These are phyloP conservation scores for Drosophila formosana DNA, from an alignment of 2,888 invertebrate genomes.

Conservation along the genomic window DNA sequence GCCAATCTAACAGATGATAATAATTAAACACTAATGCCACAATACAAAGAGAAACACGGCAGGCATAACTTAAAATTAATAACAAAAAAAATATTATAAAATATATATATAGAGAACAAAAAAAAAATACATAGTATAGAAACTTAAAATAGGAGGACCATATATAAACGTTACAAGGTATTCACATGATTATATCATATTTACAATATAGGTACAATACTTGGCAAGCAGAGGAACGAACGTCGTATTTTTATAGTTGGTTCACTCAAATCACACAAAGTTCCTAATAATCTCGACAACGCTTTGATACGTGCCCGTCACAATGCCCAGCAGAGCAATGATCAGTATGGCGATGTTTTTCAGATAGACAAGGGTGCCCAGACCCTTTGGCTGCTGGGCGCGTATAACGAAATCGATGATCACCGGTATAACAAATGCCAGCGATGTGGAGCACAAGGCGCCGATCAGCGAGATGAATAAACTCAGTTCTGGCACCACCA, in stretches of 20 bases:
- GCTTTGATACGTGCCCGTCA: constrained; percentile 91
- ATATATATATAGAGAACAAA: constrained; percentile 2
- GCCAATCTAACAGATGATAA: constrained; percentile 34
- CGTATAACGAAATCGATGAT: constrained; percentile 92
- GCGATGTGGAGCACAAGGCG: constrained; percentile 93
- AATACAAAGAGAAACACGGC: constrained; percentile 45
- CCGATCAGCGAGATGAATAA: constrained; percentile 96
- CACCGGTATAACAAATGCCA: constrained; percentile 95
- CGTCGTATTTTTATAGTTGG: not conserved
- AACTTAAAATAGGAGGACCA: constrained; percentile 54
- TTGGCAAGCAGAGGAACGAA: constrained; percentile 38
- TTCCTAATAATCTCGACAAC: constrained; percentile 86
- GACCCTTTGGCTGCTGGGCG: constrained; percentile 87
- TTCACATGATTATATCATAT: constrained; percentile 60
- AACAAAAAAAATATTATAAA: constrained; percentile 35
- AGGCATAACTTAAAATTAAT: constrained; percentile 49
- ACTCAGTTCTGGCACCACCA: constrained; percentile 93
- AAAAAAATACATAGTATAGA: constrained; percentile 42
- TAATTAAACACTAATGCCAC: constrained; percentile 48
- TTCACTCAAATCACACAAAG: constrained; percentile 58
- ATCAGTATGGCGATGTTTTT: constrained; percentile 89
- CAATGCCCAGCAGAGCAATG: constrained; percentile 89
- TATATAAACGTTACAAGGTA: constrained; percentile 43
- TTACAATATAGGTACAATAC: constrained; percentile 46
- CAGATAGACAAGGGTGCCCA: constrained; percentile 85